Evolutionary conservation across 2,797 vertebrate species (phyloP).

Genomic region (Buceros bicornis): DNA sequence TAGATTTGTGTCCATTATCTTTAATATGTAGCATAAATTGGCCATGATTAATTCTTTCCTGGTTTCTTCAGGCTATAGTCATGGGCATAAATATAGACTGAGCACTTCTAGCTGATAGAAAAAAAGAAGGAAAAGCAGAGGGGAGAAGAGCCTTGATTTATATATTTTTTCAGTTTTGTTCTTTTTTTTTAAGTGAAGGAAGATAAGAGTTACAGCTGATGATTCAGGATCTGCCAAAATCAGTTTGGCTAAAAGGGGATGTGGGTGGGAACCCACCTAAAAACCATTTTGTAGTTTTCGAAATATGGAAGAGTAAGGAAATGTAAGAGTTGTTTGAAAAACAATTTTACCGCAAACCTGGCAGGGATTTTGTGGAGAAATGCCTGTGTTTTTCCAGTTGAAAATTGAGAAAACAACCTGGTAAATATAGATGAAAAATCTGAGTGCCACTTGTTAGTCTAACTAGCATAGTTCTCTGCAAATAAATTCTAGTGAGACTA

Average conservation of each 20-base stretch:
- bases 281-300: not conserved
- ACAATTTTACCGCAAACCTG: not conserved
- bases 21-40: not conserved
- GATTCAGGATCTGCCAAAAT: conserved; percentile 41
- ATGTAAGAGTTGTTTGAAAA: not conserved
- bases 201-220: conserved; percentile 1
- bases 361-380: not conserved
- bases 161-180: not conserved
- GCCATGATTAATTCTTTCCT: not conserved
- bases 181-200: conserved; percentile 11
- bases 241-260: not conserved
- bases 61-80: not conserved
- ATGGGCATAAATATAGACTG: not conserved
- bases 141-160: not conserved
- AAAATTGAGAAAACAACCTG: not conserved
- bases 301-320: conserved; percentile 20
- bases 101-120: not conserved
- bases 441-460: not conserved
- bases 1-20: not conserved
- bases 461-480: not conserved
- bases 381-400: not conserved
- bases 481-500: not conserved
- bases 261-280: accelerated
- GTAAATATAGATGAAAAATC: conserved; percentile 23
- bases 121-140: not conserved